Evolutionary conservation across 2,113 vertebrate genomes (phyloP).

Genomic region (Cynopterus brachyotis): DNA sequence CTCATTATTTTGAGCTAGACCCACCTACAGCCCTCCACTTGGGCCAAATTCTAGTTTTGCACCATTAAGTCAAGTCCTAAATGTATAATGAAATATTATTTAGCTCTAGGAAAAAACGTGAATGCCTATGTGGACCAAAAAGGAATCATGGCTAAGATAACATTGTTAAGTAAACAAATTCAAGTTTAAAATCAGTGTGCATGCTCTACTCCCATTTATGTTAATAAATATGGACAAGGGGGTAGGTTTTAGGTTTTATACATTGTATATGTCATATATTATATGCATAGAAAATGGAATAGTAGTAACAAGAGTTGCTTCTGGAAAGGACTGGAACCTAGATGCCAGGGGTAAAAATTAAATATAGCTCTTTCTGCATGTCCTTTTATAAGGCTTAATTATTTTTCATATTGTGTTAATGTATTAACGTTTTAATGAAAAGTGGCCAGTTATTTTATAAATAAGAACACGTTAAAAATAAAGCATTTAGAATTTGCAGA

Average conservation of each 20-base stretch:
- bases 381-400: neutral
- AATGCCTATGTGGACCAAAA: neutral
- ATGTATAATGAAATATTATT: neutral
- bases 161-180: neutral
- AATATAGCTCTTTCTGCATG: neutral
- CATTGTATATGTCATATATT: neutral
- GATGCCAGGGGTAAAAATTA: neutral
- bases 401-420: neutral
- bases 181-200: neutral
- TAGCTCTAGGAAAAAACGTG: neutral
- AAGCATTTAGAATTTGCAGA: conserved; percentile 7
- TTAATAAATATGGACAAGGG: neutral
- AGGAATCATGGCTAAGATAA: neutral
- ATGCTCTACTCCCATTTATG: neutral
- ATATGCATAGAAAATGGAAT: neutral
- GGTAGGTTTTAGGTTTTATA: neutral
- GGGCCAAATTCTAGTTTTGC: neutral
- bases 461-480: neutral
- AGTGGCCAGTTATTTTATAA: neutral
- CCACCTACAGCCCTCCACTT: neutral
- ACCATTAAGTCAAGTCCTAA: neutral
- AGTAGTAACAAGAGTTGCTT: neutral
- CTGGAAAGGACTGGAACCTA: neutral
- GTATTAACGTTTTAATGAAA: neutral
- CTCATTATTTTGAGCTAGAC: neutral